phyloP scores from a whole-genome alignment of 2,888 invertebrate species.

The Helobdella robusta region DNA sequence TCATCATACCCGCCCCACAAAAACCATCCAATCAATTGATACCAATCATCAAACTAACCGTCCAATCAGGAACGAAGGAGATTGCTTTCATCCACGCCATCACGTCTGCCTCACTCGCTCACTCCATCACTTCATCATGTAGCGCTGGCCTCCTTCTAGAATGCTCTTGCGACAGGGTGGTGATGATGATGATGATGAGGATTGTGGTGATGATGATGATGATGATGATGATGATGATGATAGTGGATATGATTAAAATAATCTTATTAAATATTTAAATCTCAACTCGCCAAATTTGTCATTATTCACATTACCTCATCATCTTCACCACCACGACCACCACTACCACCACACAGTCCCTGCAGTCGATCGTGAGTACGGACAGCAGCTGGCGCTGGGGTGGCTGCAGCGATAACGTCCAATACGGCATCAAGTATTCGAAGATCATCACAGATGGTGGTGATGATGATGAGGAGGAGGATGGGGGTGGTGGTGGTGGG shows the following conservation, averaged over 20 bases:
- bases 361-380: constrained; percentile 39
- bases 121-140: constrained; percentile 79
- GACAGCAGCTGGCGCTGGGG: constrained; percentile 56
- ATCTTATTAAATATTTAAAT: too few relatives aligned
- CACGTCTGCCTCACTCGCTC: constrained; percentile 62
- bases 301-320: neutral
- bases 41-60: neutral
- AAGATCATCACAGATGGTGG: constrained; percentile 55
- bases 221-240: constrained; percentile 17
- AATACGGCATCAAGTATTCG: constrained; percentile 54
- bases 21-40: neutral
- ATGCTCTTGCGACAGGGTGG: constrained; percentile 65
- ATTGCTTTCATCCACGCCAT: constrained; percentile 55
- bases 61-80: constrained; percentile 29
- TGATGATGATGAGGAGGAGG: too few relatives aligned
- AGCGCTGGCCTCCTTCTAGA: constrained; percentile 78
- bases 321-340: neutral
- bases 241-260: neutral
- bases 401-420: constrained; percentile 58
- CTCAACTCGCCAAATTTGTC: neutral
- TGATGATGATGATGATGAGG: neutral
- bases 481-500: neutral
- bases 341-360: neutral
- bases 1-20: neutral
- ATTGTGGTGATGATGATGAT: constrained; percentile 3